phyloP scores from a whole-genome alignment of 2,797 vertebrate species.

The Cottoperca gobio region DNA sequence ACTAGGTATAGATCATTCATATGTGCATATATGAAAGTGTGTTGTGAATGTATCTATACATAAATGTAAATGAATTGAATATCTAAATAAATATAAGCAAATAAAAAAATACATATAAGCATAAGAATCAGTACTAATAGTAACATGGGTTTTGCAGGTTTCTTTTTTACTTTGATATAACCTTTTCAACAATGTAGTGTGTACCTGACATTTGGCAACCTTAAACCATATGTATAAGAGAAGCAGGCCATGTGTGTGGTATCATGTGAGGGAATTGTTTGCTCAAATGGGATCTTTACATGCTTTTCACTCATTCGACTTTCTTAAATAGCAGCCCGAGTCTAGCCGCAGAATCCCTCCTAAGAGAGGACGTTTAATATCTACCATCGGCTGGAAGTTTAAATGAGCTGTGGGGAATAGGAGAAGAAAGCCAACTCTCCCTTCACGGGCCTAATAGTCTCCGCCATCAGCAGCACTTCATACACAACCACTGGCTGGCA shows the following conservation, averaged over 20 bases:
- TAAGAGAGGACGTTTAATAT: slow-evolving; percentile 67
- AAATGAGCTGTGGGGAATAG: slow-evolving; percentile 80
- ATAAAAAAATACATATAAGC: too few relatives aligned
- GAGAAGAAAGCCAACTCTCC: slow-evolving; percentile 76
- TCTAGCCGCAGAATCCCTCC: slow-evolving; percentile 62
- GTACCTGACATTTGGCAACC: slow-evolving; percentile 31
- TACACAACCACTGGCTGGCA: slow-evolving; percentile 77
- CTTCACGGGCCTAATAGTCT: slow-evolving; percentile 74
- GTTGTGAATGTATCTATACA: too few relatives aligned
- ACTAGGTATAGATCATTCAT: too few relatives aligned
- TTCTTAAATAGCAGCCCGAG: slow-evolving; percentile 62
- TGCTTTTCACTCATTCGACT: slow-evolving; percentile 76
- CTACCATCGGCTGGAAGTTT: slow-evolving; percentile 65
- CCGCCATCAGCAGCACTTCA: slow-evolving; percentile 79
- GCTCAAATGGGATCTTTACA: slow-evolving; percentile 80
- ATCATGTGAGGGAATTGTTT: slow-evolving; percentile 68
- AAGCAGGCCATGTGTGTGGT: slow-evolving; percentile 62
- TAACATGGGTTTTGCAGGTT: too few relatives aligned
- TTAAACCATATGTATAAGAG: slow-evolving; percentile 53
- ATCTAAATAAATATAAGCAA: too few relatives aligned
- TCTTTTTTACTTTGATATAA: not conserved
- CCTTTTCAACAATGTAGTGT: not conserved
- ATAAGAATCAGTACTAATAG: too few relatives aligned
- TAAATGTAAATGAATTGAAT: too few relatives aligned
- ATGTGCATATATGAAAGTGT: too few relatives aligned